Evolutionary conservation across 2,888 invertebrate species (phyloP).

Genomic region (Nomada fabriciana): DNA sequence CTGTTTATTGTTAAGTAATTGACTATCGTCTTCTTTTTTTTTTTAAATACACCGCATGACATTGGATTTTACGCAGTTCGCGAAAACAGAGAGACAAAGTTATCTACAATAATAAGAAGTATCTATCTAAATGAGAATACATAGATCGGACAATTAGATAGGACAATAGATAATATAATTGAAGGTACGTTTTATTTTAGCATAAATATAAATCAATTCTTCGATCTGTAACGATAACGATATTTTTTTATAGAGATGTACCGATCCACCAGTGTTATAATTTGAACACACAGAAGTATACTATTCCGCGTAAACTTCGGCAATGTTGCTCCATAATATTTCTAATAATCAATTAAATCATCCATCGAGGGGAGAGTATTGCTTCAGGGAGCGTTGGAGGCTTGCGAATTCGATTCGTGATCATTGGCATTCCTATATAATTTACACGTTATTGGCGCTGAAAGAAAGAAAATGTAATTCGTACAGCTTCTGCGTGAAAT

Average conservation of each 20-base stretch:
- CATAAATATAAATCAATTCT: neutral
- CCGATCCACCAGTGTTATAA: neutral
- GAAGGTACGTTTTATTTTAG: neutral
- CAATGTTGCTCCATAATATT: neutral
- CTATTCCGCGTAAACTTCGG: neutral
- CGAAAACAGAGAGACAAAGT: neutral
- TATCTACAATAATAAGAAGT: neutral
- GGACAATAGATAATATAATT: neutral
- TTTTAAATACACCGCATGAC: neutral
- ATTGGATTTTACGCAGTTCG: neutral
- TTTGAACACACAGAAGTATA: neutral
- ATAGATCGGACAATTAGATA: neutral
- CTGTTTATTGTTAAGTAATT: neutral
- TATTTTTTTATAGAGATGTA: neutral
- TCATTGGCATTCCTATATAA: neutral
- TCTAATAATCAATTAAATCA: neutral
- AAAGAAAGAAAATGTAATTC: constrained; percentile 41
- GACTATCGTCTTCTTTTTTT: neutral
- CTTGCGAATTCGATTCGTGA: neutral
- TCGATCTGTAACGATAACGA: neutral
- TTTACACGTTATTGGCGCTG: constrained; percentile 76
- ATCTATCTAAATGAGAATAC: neutral
- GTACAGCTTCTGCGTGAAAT: neutral
- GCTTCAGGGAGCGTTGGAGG: neutral
- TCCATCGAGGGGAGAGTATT: neutral